Conservation (phyloP, 92 coral and sea anemone species). For the Meandrina meandrites region DNA sequence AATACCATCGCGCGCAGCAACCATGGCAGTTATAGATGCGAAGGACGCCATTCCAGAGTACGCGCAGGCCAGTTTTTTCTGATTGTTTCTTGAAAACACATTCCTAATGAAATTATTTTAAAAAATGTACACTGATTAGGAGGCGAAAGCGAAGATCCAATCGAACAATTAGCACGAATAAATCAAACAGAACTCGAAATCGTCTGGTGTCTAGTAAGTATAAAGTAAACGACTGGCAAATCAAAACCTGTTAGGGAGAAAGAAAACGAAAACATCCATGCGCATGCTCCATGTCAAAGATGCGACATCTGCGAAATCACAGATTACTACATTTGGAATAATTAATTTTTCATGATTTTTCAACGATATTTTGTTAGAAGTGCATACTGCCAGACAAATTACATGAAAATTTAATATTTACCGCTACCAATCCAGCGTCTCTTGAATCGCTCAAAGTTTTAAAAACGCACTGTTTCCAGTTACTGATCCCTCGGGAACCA, state of each 20-base stretch:
- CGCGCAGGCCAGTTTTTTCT: constrained; percentile 24
- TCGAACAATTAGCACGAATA: too few species aligned
- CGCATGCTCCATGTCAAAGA: too few species aligned
- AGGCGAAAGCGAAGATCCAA: not conserved
- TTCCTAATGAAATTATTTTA: not conserved
- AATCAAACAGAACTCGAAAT: too few species aligned
- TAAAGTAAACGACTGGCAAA: too few species aligned
- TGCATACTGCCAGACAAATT: too few species aligned
- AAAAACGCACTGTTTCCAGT: constrained; percentile 25
- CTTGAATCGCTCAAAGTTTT: not conserved
- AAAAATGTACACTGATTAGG: too few species aligned
- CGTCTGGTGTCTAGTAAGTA: too few species aligned
- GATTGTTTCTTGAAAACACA: constrained; percentile 23
- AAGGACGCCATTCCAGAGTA: constrained; percentile 37
- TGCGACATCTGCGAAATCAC: too few species aligned
- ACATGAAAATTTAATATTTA: not conserved
- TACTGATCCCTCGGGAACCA: not conserved
- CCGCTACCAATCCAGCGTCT: not conserved
- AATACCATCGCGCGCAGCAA: constrained; percentile 50
- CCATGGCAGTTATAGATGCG: constrained; percentile 21
- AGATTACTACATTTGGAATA: too few species aligned
- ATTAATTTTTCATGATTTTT: not conserved
- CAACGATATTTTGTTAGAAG: too few species aligned
- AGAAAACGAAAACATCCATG: too few species aligned
- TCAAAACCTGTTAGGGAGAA: too few species aligned